A percentile compares a stretch with the other conserved stretches of the same genome.
phyloP scores from a whole-genome alignment of 2,888 invertebrate species.

The Gastrophysa polygoni region DNA sequence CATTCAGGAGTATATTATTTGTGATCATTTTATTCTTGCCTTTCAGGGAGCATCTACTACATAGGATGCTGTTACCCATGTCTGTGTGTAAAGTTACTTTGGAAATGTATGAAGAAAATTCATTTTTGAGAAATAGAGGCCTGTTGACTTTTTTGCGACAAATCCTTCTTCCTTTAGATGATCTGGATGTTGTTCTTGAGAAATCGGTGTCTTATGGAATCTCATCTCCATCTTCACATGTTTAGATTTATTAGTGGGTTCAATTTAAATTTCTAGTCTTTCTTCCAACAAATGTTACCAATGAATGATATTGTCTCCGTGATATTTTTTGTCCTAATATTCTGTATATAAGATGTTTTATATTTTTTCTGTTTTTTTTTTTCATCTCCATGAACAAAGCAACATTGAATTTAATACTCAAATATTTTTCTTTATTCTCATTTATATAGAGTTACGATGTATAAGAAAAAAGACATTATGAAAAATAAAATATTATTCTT shows the following conservation, averaged over 20 bases:
- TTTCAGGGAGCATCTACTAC: slow-evolving; percentile 84
- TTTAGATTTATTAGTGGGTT: slow-evolving; percentile 11
- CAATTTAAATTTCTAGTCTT: neutral
- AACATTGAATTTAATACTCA: neutral
- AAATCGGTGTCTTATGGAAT: slow-evolving; percentile 80
- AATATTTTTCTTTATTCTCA: neutral
- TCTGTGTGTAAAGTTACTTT: slow-evolving; percentile 84
- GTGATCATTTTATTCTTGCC: slow-evolving; percentile 3
- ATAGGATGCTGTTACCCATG: slow-evolving; percentile 91
- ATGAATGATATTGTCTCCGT: slow-evolving; percentile 35
- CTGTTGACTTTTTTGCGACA: slow-evolving; percentile 87
- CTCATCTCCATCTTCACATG: slow-evolving; percentile 52
- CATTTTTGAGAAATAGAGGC: slow-evolving; percentile 88
- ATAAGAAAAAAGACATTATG: neutral
- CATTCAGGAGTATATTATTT: too few species aligned
- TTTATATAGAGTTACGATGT: neutral
- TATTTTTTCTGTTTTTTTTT: neutral
- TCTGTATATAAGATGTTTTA: neutral
- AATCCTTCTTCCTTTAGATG: slow-evolving; percentile 88
- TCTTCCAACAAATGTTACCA: slow-evolving; percentile 23
- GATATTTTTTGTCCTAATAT: slow-evolving; percentile 28
- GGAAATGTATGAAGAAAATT: slow-evolving; percentile 96
- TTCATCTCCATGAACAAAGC: neutral
- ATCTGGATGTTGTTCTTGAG: slow-evolving; percentile 85
- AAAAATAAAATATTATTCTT: neutral